These are phyloP conservation scores for silkworm (Bombyx mori) DNA, from an alignment of 1,140 invertebrate genomes.

Conservation along the genomic window ASM3026992v2 NC_085131.1:9443501-9444000, in stretches of 20 bases:
- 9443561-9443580: conserved; percentile 40
- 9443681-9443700: conserved; percentile 35
- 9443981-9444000: conserved; percentile 38
- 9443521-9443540: conserved; percentile 37
- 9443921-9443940: conserved; percentile 22
- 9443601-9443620: conserved; percentile 33
- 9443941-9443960: conserved; percentile 35
- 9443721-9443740: conserved; percentile 42
- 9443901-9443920: conserved; percentile 14
- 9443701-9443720: conserved; percentile 42
- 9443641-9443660: conserved; percentile 41
- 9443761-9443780: conserved; percentile 20
- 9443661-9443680: conserved; percentile 35
- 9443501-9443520: conserved; percentile 35
- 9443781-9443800: conserved; percentile 15
- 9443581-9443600: conserved; percentile 50
- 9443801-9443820: conserved; percentile 24
- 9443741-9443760: conserved; percentile 28
- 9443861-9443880: conserved; percentile 13
- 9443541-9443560: conserved; percentile 26
- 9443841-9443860: conserved; percentile 36
- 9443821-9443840: conserved; percentile 28
- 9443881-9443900: conserved; percentile 1
- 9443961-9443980: conserved; percentile 28
- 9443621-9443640: conserved; percentile 25